These are phyloP conservation scores for Marasmarcha lunaedactyla DNA, from an alignment of 2,888 invertebrate genomes.

Conservation along the genomic window DNA sequence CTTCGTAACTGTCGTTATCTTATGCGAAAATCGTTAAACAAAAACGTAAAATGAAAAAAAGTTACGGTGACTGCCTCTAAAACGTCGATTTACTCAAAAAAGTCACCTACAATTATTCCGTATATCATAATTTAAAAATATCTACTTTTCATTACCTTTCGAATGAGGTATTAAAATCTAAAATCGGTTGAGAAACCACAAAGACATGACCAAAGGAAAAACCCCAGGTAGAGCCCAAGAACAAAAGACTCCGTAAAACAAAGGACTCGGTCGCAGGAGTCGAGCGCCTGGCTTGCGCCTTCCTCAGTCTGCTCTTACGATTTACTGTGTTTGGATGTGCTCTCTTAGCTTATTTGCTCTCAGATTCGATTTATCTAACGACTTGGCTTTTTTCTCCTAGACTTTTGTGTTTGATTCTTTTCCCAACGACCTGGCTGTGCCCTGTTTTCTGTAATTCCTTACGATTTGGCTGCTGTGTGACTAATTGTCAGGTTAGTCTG, in stretches of 20 bases:
- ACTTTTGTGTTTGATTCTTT: constrained; percentile 2
- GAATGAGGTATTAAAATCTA: constrained; percentile 4
- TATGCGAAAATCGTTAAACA: too few relatives aligned
- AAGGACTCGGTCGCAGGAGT: constrained; percentile 3
- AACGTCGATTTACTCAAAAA: too few relatives aligned
- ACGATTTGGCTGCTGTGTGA: constrained; percentile 5
- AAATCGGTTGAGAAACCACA: constrained; percentile 3
- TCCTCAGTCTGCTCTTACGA: constrained; percentile 1
- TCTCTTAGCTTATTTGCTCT: not conserved
- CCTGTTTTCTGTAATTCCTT: constrained; percentile 5
- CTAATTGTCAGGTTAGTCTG: constrained; percentile 5
- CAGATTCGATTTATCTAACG: constrained; percentile 1
- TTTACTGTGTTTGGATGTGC: not conserved
- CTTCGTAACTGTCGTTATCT: not conserved
- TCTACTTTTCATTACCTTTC: constrained; percentile 2
- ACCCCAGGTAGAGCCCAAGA: not conserved
- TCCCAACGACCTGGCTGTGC: constrained; percentile 1
- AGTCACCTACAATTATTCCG: not conserved
- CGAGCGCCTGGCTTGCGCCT: constrained; percentile 1
- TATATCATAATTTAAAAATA: not conserved
- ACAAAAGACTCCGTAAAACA: not conserved
- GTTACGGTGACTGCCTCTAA: too few relatives aligned
- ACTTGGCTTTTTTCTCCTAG: constrained; percentile 2
- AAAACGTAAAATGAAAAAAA: too few relatives aligned
- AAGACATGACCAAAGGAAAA: constrained; percentile 1